Base-by-base conservation (phyloP, 2,113 vertebrate genomes). In the Okapia johnstoni region DNA sequence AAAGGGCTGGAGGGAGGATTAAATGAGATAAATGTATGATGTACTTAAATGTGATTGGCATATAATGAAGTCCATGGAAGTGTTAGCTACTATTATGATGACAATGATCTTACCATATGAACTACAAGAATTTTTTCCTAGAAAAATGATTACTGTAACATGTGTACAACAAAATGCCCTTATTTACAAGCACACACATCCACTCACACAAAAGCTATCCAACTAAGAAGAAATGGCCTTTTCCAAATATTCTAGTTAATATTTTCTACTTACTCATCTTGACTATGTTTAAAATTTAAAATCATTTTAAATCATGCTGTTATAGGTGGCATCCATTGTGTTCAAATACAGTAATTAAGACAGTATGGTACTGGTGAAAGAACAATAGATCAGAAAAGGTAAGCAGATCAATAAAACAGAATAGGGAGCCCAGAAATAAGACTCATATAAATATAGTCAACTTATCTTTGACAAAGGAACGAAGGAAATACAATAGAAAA, bases 161-260 rank as follows among this genome's bases (percentile, higher is more conserved):
- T 84, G 77, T 48, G 48, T 57, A 63, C 43, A 85, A 61, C 36
- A 94, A 94, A 88, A 88, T 88, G 28, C 55, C 16, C 36, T 92
- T 81, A 80, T 61, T 73, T 93, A 80, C 7, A 86, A 73, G 54
- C 15, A 94, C 52, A 88, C 1, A 12, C 9, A 43, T 60, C 7
- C 4, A 89, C 15, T 33, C 12, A 90, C 25, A 90, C 3, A 83
- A 93, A 57, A 90, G 30, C 11, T 90, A 33, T 84, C 50, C n/a
- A 90, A 61, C 40, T 88, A 94, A 93, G 66, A 84, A 77, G 73
- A 88, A 94, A 30, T 90, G 90, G 50, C n/a, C 84, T 73, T 95
- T 95, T 84, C 76, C 36, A 93, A 88, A 88, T 88, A 91, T 79
- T 61, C 50, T 36, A n/a, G 43, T 93, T 88, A 83, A 66, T 90